A percentile compares a stretch with the other conserved stretches of the same genome.
Conservation (phyloP, 2,888 invertebrate species). For the Troilus luridus region DNA sequence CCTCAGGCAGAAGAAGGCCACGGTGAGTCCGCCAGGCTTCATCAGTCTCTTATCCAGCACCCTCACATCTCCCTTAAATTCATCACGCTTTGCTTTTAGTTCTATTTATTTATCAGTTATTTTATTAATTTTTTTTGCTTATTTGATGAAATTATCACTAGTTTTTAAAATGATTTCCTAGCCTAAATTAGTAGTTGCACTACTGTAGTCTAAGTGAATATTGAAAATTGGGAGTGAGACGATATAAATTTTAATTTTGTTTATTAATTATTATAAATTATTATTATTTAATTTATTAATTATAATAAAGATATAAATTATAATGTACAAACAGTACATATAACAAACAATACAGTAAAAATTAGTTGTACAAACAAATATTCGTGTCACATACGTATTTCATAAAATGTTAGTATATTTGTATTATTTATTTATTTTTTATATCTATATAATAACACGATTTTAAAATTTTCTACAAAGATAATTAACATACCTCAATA, state of each 20-base stretch:
- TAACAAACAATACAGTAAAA: neutral
- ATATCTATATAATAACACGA: neutral
- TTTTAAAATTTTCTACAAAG: neutral
- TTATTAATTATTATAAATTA: no score
- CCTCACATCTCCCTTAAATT: slow-evolving; percentile 18
- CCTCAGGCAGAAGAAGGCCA: slow-evolving; percentile 65
- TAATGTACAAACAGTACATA: no score
- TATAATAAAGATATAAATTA: no score
- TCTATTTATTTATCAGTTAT: slow-evolving; percentile 40
- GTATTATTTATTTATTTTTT: neutral
- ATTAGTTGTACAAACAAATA: neutral
- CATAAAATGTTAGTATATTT: neutral
- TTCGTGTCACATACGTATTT: neutral
- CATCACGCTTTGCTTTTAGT: slow-evolving; percentile 54
- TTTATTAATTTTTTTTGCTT: slow-evolving; percentile 52
- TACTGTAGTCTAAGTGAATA: slow-evolving; percentile 32
- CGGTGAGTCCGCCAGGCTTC: slow-evolving; percentile 64
- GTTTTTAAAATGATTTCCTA: neutral
- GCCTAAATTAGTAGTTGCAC: slow-evolving; percentile 54
- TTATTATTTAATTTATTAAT: no score
- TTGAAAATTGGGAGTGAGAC: neutral
- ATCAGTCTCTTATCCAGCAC: slow-evolving; percentile 39
- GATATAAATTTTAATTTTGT: no score
- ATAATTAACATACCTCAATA: no score
- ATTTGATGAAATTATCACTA: slow-evolving; percentile 18